Evolutionary conservation across 2,113 vertebrate genomes (phyloP).

Genomic region (Etheostoma cragini): DNA sequence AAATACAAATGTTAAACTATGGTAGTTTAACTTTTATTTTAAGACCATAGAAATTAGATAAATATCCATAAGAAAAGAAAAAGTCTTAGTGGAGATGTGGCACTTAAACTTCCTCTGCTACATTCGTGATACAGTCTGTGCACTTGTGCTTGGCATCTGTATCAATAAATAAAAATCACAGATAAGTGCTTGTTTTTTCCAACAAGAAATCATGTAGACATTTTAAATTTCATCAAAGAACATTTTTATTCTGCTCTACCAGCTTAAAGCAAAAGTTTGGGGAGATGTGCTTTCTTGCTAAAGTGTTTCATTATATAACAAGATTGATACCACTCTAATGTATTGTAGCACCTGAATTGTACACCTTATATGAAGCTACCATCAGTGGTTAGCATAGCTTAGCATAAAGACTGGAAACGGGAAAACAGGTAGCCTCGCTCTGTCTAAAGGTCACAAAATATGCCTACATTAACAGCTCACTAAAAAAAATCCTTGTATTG

Average conservation of each 20-base stretch:
- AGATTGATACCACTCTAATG: background rate
- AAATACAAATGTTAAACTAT: constrained; percentile 56
- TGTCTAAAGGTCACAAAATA: background rate
- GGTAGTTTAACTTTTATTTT: constrained; percentile 34
- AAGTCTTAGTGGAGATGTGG: constrained; percentile 55
- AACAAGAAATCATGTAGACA: background rate
- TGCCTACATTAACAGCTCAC: background rate
- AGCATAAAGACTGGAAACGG: background rate
- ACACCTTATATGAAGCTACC: background rate
- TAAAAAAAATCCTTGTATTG: no score
- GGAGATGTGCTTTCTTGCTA: background rate
- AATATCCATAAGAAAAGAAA: constrained; percentile 50
- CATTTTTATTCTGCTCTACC: background rate
- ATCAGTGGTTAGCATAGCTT: background rate
- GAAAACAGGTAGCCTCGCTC: background rate
- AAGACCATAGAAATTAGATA: constrained; percentile 54
- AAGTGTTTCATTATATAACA: background rate
- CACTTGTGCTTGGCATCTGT: constrained; percentile 28
- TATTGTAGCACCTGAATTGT: background rate
- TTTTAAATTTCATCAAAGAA: background rate
- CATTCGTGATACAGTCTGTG: constrained; percentile 62
- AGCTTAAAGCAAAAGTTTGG: background rate
- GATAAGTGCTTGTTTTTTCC: background rate
- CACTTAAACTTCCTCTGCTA: constrained; percentile 71
- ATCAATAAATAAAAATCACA: constrained; percentile 33